Evolutionary conservation across 2,888 invertebrate genomes (phyloP).

Genomic region (Spisula solida): DNA sequence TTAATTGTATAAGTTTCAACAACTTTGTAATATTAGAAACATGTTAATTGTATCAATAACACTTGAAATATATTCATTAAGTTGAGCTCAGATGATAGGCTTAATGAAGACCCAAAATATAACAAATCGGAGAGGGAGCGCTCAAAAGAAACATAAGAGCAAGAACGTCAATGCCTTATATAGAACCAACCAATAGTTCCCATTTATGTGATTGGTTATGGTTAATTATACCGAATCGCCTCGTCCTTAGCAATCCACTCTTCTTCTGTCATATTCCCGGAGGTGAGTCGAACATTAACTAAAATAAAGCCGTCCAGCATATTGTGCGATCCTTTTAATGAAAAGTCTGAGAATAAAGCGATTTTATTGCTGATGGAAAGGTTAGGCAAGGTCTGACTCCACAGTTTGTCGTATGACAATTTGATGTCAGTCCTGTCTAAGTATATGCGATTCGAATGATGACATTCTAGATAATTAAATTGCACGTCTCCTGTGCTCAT

Average conservation of each 20-base stretch:
- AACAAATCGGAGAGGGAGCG: too few species aligned
- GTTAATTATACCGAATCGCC: background rate
- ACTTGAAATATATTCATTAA: too few species aligned
- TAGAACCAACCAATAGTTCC: background rate
- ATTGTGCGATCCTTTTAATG: background rate
- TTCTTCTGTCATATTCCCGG: background rate
- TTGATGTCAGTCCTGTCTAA: background rate
- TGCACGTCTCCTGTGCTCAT: background rate
- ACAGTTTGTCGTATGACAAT: background rate
- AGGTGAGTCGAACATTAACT: background rate
- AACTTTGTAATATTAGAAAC: too few species aligned
- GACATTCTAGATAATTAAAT: background rate
- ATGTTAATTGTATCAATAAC: too few species aligned
- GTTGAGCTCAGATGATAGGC: too few species aligned
- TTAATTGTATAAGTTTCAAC: too few species aligned
- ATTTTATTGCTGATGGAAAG: conserved; percentile 6
- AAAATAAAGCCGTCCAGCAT: background rate
- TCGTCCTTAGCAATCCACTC: background rate
- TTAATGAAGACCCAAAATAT: too few species aligned
- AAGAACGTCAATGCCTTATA: background rate
- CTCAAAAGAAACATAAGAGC: too few species aligned
- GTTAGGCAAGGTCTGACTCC: background rate
- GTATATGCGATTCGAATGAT: background rate
- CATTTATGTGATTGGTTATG: background rate
- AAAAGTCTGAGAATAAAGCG: background rate